Percentiles rank a stretch among this genome's conserved stretches.
These are phyloP conservation scores for Henicopernis longicauda DNA, from an alignment of 2,113 vertebrate species.

Conservation along the genomic window DNA sequence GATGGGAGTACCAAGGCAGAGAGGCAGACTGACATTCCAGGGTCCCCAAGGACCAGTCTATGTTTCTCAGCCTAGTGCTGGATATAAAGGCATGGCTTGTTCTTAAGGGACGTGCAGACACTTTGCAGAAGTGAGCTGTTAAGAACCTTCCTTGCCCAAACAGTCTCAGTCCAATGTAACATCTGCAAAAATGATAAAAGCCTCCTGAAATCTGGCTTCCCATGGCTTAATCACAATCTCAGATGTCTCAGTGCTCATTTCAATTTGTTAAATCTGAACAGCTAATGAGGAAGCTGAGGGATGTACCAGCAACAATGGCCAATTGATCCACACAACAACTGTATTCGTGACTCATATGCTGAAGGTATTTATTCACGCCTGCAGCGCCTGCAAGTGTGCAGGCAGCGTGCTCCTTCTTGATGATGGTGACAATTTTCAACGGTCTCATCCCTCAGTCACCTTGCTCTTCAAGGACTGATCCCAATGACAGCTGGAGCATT, in stretches of 20 bases:
- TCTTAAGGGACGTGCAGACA: not conserved
- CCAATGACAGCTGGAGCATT: not conserved
- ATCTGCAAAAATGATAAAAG: not conserved
- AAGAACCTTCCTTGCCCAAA: not conserved
- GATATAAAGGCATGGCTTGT: not conserved
- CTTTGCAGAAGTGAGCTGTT: not conserved
- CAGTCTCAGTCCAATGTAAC: not conserved
- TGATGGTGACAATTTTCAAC: not conserved
- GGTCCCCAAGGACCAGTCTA: not conserved
- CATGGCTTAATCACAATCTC: not conserved
- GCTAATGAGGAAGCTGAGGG: not conserved
- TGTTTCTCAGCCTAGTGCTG: not conserved
- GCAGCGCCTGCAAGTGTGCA: not conserved
- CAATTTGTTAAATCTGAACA: not conserved
- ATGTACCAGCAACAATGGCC: not conserved
- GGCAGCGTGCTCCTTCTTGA: not conserved
- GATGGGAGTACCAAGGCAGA: not conserved
- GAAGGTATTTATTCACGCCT: not conserved
- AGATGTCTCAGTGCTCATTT: not conserved
- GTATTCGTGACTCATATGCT: not conserved
- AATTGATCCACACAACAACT: not conserved
- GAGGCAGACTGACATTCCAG: not conserved
- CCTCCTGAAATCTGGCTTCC: not conserved
- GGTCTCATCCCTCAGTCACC: fast-evolving
- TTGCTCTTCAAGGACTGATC: not conserved